Evolutionary conservation across 2,113 vertebrate genomes (phyloP).

Genomic region (Microcebus griseorufus): DNA sequence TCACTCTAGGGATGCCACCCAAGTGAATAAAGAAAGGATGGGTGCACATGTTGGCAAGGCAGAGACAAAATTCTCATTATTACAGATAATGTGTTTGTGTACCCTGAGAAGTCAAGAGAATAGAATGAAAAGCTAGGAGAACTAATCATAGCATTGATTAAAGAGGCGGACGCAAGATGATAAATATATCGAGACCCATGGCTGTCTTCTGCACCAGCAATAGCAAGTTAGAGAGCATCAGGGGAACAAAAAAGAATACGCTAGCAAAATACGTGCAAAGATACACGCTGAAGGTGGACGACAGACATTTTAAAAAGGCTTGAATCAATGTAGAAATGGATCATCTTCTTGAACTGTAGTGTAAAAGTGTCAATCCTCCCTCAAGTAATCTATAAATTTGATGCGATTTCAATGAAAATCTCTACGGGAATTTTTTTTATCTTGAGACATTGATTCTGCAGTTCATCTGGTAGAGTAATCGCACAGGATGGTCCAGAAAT

Average conservation of each 20-base stretch:
- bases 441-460: slow-evolving; percentile 9
- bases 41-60: not conserved
- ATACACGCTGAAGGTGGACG: not conserved
- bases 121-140: not conserved
- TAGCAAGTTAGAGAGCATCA: not conserved
- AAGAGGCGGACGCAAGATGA: not conserved
- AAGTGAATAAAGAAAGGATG: not conserved
- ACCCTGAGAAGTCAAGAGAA: not conserved
- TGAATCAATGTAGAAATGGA: slow-evolving; percentile 24
- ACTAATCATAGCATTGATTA: slow-evolving; percentile 30
- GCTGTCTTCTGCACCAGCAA: not conserved
- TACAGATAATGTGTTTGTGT: not conserved
- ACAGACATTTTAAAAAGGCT: not conserved
- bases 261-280: slow-evolving; percentile 43
- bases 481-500: not conserved
- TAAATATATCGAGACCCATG: slow-evolving; percentile 30
- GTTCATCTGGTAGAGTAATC: not conserved
- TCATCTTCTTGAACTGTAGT: not conserved
- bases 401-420: slow-evolving; percentile 45
- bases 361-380: slow-evolving; percentile 22
- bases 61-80: not conserved
- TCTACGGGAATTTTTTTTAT: slow-evolving; percentile 1
- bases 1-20: not conserved
- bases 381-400: slow-evolving; percentile 46
- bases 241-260: not conserved